These are phyloP conservation scores for Steromphala cineraria DNA, from an alignment of 2,888 invertebrate species.

Conservation along the genomic window DNA sequence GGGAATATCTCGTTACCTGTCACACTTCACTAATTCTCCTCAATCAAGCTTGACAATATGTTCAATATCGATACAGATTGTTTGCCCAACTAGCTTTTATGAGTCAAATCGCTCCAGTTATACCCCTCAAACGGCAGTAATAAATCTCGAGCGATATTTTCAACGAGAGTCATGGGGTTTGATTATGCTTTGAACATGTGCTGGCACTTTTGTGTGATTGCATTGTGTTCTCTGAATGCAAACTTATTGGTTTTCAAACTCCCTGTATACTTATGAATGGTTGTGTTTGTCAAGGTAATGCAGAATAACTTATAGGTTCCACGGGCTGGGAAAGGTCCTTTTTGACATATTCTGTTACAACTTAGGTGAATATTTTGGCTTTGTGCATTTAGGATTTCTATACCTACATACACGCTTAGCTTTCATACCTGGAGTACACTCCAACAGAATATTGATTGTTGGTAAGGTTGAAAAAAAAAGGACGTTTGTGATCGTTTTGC, in stretches of 20 bases:
- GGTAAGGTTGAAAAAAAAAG: too few relatives aligned
- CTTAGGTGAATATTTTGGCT: too few relatives aligned
- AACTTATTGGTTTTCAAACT: neutral
- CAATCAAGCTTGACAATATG: neutral
- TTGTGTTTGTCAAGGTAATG: neutral
- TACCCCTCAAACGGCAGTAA: too few relatives aligned
- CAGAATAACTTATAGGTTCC: neutral
- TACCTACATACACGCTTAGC: too few relatives aligned
- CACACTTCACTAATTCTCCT: neutral
- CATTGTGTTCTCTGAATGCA: neutral
- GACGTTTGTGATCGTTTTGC: too few relatives aligned
- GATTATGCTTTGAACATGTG: too few relatives aligned
- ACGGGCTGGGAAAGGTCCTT: neutral
- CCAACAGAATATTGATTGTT: too few relatives aligned
- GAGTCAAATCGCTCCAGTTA: neutral
- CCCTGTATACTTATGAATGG: neutral
- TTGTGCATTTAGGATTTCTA: too few relatives aligned
- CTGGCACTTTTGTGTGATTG: neutral
- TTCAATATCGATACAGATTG: neutral
- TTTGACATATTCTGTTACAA: too few relatives aligned
- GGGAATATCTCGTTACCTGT: neutral
- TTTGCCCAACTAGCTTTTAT: neutral
- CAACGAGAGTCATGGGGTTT: too few relatives aligned
- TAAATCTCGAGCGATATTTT: too few relatives aligned
- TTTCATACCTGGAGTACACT: too few relatives aligned